Base-by-base conservation (phyloP, 1,140 invertebrate genomes). In the Lepidurus arcticus region DNA sequence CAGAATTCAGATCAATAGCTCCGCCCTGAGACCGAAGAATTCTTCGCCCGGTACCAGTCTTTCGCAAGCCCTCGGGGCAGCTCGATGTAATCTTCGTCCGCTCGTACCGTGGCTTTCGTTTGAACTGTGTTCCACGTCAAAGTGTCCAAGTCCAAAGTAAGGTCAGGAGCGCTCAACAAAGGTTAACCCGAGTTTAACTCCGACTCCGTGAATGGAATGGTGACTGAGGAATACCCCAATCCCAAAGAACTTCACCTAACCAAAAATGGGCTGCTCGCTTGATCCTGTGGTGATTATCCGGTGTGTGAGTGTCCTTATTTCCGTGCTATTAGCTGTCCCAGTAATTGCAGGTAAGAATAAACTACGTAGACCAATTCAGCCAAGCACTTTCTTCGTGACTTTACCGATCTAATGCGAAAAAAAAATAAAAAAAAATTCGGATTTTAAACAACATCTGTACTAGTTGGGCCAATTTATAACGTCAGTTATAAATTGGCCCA, bases 1-100 rank as follows among this genome's bases (percentile, higher is more conserved):
- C 53, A 65, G 53, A 21, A 65, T 65, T 65, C 53, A 65, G 53
- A 65, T 65, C 53, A 65, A 65, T 65, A 65, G 53, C 53, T 65
- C 53, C 53, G 53, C 53, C 53, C 53, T 21, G 13, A 65, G 53
- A 65, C 6, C 53, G 53, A 65, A 65, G 53, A 65, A 65, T 65
- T n/a, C 53, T 65, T 65, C 53, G 53, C 53, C 53, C n/a, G 53
- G 53, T 65, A 65, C 53, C 53, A 65, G 53, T 65, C 53, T 21
- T 16, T 21, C 53, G 53, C 13, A 65, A 65, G 53, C 53, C 53
- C 21, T 65, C 53, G 53, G 21, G 53, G 53, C 53, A 65, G 53
- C 53, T n/a, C n/a, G 53, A 65, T 65, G 53, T 65, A 65, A 65
- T 13, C 16, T 65, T 65, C 16, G 53, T 21, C 53, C 21, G 53